Conservation (phyloP, 2,797 vertebrate species). For the Dryobates pubescens region DNA sequence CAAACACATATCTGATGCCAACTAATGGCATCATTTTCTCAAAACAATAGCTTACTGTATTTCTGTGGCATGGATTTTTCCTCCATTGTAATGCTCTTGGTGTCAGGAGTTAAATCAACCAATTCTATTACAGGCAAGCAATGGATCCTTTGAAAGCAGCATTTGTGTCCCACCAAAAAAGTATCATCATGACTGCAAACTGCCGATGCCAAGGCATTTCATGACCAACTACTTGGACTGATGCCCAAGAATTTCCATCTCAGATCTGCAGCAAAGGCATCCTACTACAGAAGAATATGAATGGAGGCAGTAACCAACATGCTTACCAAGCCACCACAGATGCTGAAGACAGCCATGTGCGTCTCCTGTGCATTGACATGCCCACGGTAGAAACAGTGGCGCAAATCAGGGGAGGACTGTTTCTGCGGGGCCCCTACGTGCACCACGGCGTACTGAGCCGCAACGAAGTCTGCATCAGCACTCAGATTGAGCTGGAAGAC, state of each 20-base stretch:
- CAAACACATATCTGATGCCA: background rate
- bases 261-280: background rate
- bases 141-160: background rate
- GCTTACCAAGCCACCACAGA: conserved; percentile 96
- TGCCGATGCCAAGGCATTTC: conserved; percentile 1
- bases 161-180: conserved; percentile 5
- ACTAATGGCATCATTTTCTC: background rate
- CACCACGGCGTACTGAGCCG: conserved; percentile 84
- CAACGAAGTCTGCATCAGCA: conserved; percentile 88
- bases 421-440: conserved; percentile 80
- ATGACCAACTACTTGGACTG: background rate
- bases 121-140: background rate
- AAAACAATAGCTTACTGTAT: background rate
- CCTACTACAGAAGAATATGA: background rate
- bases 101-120: conserved; percentile 39
- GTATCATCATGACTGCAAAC: background rate
- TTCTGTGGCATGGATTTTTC: background rate
- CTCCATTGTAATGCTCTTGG: background rate
- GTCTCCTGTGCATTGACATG: conserved; percentile 86
- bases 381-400: conserved; percentile 95
- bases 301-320: background rate
- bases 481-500: conserved; percentile 92
- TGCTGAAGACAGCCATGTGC: conserved; percentile 89
- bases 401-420: conserved; percentile 77
- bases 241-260: background rate